phyloP scores from a whole-genome alignment of 2,888 invertebrate genomes.

The Coremacera marginata region DNA sequence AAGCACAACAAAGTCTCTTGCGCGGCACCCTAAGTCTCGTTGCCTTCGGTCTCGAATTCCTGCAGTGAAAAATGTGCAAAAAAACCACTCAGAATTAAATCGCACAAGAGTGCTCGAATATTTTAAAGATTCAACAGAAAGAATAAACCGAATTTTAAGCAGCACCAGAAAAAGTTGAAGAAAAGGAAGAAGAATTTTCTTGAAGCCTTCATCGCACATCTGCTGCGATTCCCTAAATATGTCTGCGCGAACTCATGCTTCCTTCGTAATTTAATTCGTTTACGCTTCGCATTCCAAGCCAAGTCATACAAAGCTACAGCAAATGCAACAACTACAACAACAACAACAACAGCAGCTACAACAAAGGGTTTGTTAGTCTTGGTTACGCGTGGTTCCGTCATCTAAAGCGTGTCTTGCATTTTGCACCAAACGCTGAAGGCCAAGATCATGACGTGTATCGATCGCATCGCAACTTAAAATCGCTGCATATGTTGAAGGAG shows the following conservation, averaged over 20 bases:
- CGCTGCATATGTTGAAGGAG: not conserved
- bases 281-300: conserved; percentile 32
- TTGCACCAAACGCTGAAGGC: conserved; percentile 27
- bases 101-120: conserved; percentile 15
- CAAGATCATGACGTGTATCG: conserved; percentile 27
- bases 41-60: not conserved
- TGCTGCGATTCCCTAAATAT: conserved; percentile 35
- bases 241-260: conserved; percentile 15
- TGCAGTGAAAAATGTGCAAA: not conserved
- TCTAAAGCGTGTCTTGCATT: conserved; percentile 22
- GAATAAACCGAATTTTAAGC: too few relatives aligned
- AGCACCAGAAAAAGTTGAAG: not conserved
- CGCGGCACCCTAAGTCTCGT: not conserved
- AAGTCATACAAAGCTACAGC: not conserved
- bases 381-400: conserved; percentile 29
- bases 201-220: conserved; percentile 21
- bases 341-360: not conserved
- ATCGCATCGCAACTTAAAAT: conserved; percentile 7
- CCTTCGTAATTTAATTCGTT: conserved; percentile 33
- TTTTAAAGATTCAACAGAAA: not conserved
- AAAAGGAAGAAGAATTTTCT: not conserved
- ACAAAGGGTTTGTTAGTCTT: not conserved
- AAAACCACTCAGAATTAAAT: conserved; percentile 21
- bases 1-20: not conserved
- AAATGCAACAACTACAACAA: conserved; percentile 3